Percentiles rank a stretch among this genome's conserved stretches.
phyloP scores from a whole-genome alignment of 2,797 vertebrate species.

The Anomalospiza imberbis region DNA sequence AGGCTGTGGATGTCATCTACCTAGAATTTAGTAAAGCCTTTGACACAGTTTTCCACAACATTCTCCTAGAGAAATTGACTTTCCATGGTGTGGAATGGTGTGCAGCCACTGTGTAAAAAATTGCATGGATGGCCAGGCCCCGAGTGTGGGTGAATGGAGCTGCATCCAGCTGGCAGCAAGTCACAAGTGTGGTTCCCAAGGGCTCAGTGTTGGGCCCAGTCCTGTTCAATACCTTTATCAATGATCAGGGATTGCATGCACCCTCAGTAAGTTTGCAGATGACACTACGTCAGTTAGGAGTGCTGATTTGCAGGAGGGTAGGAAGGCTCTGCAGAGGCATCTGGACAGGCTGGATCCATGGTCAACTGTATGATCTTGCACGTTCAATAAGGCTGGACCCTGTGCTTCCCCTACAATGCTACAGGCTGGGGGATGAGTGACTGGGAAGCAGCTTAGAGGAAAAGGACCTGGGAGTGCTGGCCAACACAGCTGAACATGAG shows the following conservation, averaged over 20 bases:
- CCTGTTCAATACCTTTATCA: background rate
- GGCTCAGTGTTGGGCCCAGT: background rate
- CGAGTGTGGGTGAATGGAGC: background rate
- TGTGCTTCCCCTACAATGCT: background rate
- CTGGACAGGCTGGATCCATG: background rate
- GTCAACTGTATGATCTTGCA: fast-evolving
- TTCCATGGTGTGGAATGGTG: background rate
- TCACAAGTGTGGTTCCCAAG: too few relatives aligned
- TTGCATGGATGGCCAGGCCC: background rate
- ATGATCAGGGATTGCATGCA: background rate
- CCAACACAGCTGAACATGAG: background rate
- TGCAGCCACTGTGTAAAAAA: background rate
- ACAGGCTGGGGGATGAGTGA: background rate
- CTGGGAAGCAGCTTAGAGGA: background rate
- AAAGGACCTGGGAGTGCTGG: background rate
- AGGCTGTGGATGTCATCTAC: background rate
- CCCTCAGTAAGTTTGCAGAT: background rate
- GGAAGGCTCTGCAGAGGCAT: background rate
- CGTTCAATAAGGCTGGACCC: background rate
- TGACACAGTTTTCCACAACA: background rate
- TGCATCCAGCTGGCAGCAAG: background rate
- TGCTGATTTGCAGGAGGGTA: background rate
- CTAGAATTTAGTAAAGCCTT: background rate
- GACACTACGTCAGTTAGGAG: background rate
- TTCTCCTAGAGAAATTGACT: background rate